These are phyloP conservation scores for Drosophila subsilvestris DNA, from an alignment of 2,888 invertebrate genomes.

Conservation along the genomic window DNA sequence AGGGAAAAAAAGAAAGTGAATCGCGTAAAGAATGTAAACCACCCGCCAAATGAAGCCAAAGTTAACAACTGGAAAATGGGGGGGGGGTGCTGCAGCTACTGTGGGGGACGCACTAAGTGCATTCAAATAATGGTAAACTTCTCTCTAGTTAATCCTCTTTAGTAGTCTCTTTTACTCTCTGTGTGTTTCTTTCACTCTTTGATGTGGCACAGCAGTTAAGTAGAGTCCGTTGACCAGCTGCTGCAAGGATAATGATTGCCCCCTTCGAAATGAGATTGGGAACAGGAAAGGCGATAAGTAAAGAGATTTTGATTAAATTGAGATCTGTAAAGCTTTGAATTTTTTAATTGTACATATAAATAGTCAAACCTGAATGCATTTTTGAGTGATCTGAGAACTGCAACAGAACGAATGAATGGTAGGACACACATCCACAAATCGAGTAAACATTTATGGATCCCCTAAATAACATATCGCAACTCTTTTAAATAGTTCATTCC, in stretches of 20 bases:
- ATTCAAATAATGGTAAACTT: constrained; percentile 60
- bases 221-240: not conserved
- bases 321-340: not conserved
- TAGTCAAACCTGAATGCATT: too few relatives aligned
- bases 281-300: not conserved
- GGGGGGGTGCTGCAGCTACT: not conserved
- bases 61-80: constrained; percentile 50
- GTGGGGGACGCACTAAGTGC: constrained; percentile 42
- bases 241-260: too few relatives aligned
- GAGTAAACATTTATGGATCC: not conserved
- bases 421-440: too few relatives aligned
- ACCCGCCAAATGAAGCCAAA: constrained; percentile 41
- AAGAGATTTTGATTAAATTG: not conserved
- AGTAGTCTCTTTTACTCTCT: constrained; percentile 18
- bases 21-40: constrained; percentile 24
- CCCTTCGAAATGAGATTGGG: too few relatives aligned
- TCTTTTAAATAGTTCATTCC: too few relatives aligned
- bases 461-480: too few relatives aligned
- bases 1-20: not conserved
- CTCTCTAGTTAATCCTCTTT: constrained; percentile 45
- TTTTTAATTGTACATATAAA: not conserved
- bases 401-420: too few relatives aligned
- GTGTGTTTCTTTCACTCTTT: constrained; percentile 7
- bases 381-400: too few relatives aligned
- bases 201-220: constrained; percentile 8